Conservation (phyloP, 2,113 vertebrate genomes). For the Odocoileus virginianus region DNA sequence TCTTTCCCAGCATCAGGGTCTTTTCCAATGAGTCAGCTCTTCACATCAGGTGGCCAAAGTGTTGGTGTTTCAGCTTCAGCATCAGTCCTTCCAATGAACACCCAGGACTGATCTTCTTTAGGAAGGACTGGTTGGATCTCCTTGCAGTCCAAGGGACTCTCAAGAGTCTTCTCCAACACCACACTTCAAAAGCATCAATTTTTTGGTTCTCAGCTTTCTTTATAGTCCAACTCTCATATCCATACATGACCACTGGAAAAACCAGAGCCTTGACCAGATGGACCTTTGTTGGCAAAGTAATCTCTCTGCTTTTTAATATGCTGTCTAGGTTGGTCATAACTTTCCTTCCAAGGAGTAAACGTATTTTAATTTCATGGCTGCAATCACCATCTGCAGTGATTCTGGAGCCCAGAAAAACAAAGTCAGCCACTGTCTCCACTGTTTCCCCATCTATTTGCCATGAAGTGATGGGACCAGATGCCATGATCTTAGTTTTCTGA, state of each 20-base stretch:
- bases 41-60: neutral
- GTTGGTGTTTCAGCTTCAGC: neutral
- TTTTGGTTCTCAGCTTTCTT: accelerated
- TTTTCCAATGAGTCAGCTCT: neutral
- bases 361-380: neutral
- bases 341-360: neutral
- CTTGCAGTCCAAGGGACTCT: neutral
- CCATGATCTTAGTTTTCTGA: neutral
- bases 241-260: neutral
- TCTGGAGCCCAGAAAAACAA: neutral
- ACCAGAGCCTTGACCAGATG: neutral
- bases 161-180: neutral
- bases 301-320: neutral
- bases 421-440: neutral
- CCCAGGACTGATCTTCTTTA: neutral
- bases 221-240: neutral
- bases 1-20: neutral
- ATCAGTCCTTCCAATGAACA: neutral
- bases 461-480: neutral
- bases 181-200: neutral
- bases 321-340: neutral
- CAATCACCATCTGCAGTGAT: neutral
- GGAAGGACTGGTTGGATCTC: neutral
- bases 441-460: neutral
- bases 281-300: neutral